Evolutionary conservation across 2,888 invertebrate species (phyloP).

Genomic region (Tenthredo amoena): DNA sequence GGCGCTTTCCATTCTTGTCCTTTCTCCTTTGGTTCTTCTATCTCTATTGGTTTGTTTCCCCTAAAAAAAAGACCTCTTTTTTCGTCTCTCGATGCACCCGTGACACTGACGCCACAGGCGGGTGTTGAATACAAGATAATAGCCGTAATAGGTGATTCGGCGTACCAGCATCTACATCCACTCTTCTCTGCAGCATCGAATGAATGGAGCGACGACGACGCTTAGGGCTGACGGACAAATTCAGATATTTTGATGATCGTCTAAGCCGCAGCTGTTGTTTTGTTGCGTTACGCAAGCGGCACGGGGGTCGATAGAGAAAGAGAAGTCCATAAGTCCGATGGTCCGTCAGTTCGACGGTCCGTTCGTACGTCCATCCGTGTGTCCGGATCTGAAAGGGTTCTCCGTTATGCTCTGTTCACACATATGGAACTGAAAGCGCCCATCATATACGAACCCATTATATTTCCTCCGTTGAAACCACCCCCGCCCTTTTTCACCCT

Average conservation of each 20-base stretch:
- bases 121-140: constrained; percentile 51
- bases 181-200: not conserved
- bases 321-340: constrained; percentile 53
- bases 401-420: constrained; percentile 69
- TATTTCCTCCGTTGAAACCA: constrained; percentile 68
- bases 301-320: constrained; percentile 67
- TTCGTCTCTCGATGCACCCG: not conserved
- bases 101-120: constrained; percentile 12
- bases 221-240: constrained; percentile 37
- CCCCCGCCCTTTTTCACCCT: constrained; percentile 44
- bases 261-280: constrained; percentile 76
- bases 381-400: constrained; percentile 67
- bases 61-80: not conserved
- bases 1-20: constrained; percentile 36
- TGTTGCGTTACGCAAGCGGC: constrained; percentile 73
- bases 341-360: constrained; percentile 66
- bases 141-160: constrained; percentile 47
- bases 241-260: constrained; percentile 69
- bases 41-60: constrained; percentile 26
- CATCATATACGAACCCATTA: constrained; percentile 67
- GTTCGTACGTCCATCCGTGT: constrained; percentile 56
- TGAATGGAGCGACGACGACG: not conserved
- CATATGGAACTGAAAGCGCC: constrained; percentile 69
- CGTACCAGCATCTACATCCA: constrained; percentile 39
- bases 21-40: constrained; percentile 13